Evolutionary conservation across 2,113 vertebrate species (phyloP), one percentile per base, ranked within the genome.

Genomic region (Murina feae): DNA sequence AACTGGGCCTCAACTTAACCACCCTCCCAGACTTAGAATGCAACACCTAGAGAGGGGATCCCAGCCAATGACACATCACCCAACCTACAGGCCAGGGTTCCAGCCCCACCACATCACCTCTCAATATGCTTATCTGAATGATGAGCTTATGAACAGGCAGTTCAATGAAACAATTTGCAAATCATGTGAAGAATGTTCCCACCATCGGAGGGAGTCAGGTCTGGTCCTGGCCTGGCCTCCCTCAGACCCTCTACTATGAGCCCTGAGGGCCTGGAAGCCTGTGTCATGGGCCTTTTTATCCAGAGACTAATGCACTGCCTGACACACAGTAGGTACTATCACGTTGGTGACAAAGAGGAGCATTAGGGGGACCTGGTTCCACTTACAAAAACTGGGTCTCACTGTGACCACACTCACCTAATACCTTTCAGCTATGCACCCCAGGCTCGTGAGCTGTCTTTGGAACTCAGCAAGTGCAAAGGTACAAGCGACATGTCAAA

Each of bases 351-450:
- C 63, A 20, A 12, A 44, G 47, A 37, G n/a, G 12, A 8, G 1
- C 0, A 5, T 0, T 0, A 21, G 18, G 51, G 51, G 9, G 37
- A 66, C 53, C 74, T 9, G 4, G 32, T 6, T 47, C 65, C 21
- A 11, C 16, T 23, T 39, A 30, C 3, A 55, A 74, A 74, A 21
- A 35, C 55, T 0, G 7, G 25, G 30, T 42, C 32, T 71, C 85
- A 1, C 12, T 1, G 47, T 6, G 44, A n/a, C 68, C 21, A 2
- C 32, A 0, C 2, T 2, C 10, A 11, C 80, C 25, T 51, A 6
- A 11, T 35, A 53, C 32, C 20, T 9, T 4, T 30, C 55, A 6
- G 3, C 42, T 21, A 10, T 5, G 32, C 32, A 30, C 44, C 32
- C 32, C 18, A 9, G 17, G 58, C 51, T 25, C 16, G 1, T 30